These are phyloP conservation scores for Drosophila longiperda DNA, from an alignment of 2,888 invertebrate genomes.

Conservation along the genomic window DNA sequence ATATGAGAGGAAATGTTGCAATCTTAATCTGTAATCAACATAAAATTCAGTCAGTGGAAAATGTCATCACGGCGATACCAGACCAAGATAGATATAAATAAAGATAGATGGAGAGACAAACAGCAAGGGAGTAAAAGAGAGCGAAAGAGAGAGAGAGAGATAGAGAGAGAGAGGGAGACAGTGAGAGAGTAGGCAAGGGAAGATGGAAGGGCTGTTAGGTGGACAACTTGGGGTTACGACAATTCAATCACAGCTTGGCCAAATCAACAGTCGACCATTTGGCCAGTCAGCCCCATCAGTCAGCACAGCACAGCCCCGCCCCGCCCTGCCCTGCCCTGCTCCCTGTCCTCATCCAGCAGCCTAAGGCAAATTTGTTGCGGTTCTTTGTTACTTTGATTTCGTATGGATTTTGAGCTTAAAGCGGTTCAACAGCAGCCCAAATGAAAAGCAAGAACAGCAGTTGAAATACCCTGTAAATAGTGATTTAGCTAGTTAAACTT, in stretches of 20 bases:
- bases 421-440: slow-evolving; percentile 27
- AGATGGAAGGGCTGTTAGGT: slow-evolving; percentile 15
- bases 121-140: slow-evolving; percentile 12
- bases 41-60: slow-evolving; percentile 80
- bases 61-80: slow-evolving; percentile 70
- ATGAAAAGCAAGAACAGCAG: slow-evolving; percentile 5
- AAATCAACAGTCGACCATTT: slow-evolving; percentile 72
- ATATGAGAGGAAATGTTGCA: slow-evolving; percentile 78
- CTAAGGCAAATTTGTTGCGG: slow-evolving; percentile 78
- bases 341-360: slow-evolving; percentile 37
- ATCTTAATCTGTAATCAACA: slow-evolving; percentile 82
- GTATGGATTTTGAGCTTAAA: slow-evolving; percentile 72
- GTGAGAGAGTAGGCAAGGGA: not conserved
- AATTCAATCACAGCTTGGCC: slow-evolving; percentile 73
- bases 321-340: not conserved
- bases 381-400: slow-evolving; percentile 77
- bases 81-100: slow-evolving; percentile 49
- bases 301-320: slow-evolving; percentile 13
- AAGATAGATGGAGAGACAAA: slow-evolving; percentile 23
- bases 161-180: slow-evolving; percentile 28
- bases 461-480: slow-evolving; percentile 12
- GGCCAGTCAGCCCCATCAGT: slow-evolving; percentile 51
- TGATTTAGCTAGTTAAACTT: not conserved
- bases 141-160: slow-evolving; percentile 35
- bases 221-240: slow-evolving; percentile 65